Evolutionary conservation across 1,140 invertebrate genomes (phyloP), one percentile per base, ranked within the genome.

Genomic region (Neelides sp.): DNA sequence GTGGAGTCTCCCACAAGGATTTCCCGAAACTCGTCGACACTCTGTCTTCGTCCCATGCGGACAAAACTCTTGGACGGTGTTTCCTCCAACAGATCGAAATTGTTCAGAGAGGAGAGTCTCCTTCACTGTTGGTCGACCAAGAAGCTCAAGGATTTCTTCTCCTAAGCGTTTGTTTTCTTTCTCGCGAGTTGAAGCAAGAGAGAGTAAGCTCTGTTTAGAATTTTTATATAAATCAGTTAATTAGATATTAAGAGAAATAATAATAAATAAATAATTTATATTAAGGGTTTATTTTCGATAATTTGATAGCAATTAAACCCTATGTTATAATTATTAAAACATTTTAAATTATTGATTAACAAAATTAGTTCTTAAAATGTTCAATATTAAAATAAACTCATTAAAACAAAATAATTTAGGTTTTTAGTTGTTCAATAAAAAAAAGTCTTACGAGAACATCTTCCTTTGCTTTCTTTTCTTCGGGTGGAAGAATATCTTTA

Each of bases 121-220:
- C 71, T 96, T 97, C 1, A 90, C 91, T 2, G 91, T 95, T 19
- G 91, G 91, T 69, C 92, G 92, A 56, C 87, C 93, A 0, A 98
- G 69, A 5, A 98, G 68, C 65, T 94, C 87, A 52, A 94, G 71
- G 50, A 97, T 96, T 69, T 97, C 92, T 71, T 97, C 92, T 1
- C 89, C 90, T 5, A 95, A 77, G 70, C 91, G 85, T 68, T 96
- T 96, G 56, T 80, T 92, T 65, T 94, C 89, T 66, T 91, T 90
- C 66, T 98, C 91, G 63, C 88, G 77, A 40, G 89, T 90, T 0
- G 91, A 94, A 17, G 91, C 85, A 77, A 91, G 84, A 10, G 88
- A 87, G 36, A 98, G 71, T 19, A 97, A 68, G 34, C 85, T 92
- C 83, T 85, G 63, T 26, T n/a, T n/a, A n/a, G n/a, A 58, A 50